Evolutionary conservation across 1,140 invertebrate genomes (phyloP), one percentile per base, ranked within the genome.

Genomic region (Hydropsyche tenuis): DNA sequence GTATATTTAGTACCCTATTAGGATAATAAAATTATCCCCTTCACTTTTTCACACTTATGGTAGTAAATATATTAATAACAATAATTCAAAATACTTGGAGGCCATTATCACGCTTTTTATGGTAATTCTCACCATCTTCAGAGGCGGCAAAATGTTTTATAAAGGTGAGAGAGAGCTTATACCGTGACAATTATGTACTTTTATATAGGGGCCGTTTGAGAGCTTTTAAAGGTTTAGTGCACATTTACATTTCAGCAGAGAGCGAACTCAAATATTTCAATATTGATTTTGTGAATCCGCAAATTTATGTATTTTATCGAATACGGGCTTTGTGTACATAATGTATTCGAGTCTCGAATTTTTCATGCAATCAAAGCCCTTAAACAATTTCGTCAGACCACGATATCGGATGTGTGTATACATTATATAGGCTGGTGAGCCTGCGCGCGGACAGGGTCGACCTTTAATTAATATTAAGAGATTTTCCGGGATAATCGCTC

Each of bases 151-250:
- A 75, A 71, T 72, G 74, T 53, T 72, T 75, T 69, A 69, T 70
- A 73, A 75, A 75, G 71, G 74, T 75, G 46, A 66, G 46, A 66
- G 74, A 72, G 74, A 75, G 74, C 74, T 75, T 72, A 75, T 75
- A 75, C 63, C 70, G 63, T 51, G 74, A 75, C 74, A 75, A 75
- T 75, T 75, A 75, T 75, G 74, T 73, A 68, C 46, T 69, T 75
- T 46, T 53, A 62, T 75, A 69, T 62, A 73, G 22, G 45, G 46
- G 74, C 37, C 62, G 65, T 75, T 73, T 70, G 53, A 37, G 69
- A 73, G 69, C 70, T 60, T 69, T 73, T 69, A 72, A 75, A 73
- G 66, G 74, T 75, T 75, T 66, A 69, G 37, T 27, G 43, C 48
- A 69, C 74, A 72, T 62, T 72, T 72, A 45, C 60, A 69, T 42